phyloP scores from a whole-genome alignment of 1,140 invertebrate genomes.

The Bilobella aurantiaca region DNA sequence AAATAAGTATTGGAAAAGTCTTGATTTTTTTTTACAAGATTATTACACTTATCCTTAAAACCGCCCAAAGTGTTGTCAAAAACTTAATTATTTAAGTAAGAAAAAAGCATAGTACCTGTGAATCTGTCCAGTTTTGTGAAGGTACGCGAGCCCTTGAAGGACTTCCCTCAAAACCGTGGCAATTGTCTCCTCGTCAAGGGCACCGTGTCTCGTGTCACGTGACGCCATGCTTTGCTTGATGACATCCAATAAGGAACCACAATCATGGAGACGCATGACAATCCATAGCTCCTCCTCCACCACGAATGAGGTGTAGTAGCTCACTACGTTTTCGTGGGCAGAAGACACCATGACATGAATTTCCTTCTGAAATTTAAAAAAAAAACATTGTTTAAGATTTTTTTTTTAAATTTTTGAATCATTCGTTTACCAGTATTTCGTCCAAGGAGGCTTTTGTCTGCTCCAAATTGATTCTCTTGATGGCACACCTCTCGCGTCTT shows the following conservation, averaged over 20 bases:
- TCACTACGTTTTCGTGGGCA: conserved; percentile 97
- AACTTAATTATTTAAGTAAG: too few relatives aligned
- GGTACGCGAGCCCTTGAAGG: conserved; percentile 95
- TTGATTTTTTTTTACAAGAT: neutral
- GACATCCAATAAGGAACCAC: conserved; percentile 90
- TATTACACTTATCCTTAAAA: too few relatives aligned
- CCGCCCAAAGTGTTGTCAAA: too few relatives aligned
- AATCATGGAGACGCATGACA: conserved; percentile 72
- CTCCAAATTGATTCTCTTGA: conserved; percentile 97
- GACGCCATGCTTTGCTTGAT: conserved; percentile 96
- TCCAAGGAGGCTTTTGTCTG: conserved; percentile 99
- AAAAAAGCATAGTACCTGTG: conserved; percentile 71
- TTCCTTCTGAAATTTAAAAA: conserved; percentile 65
- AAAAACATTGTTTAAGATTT: neutral
- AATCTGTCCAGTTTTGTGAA: conserved; percentile 97
- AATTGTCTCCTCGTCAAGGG: conserved; percentile 97
- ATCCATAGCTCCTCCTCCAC: conserved; percentile 97
- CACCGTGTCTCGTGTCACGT: conserved; percentile 82
- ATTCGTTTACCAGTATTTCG: conserved; percentile 60
- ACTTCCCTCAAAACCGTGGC: conserved; percentile 97
- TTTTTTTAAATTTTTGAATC: neutral
- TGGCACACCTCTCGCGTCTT: conserved; percentile 89
- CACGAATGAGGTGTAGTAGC: conserved; percentile 96
- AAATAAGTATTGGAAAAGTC: neutral
- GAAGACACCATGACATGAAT: conserved; percentile 98